A percentile compares a stretch with the other conserved stretches of the same genome.
Evolutionary conservation across 2,113 vertebrate genomes (phyloP).

Genomic region (Piprites chloris): DNA sequence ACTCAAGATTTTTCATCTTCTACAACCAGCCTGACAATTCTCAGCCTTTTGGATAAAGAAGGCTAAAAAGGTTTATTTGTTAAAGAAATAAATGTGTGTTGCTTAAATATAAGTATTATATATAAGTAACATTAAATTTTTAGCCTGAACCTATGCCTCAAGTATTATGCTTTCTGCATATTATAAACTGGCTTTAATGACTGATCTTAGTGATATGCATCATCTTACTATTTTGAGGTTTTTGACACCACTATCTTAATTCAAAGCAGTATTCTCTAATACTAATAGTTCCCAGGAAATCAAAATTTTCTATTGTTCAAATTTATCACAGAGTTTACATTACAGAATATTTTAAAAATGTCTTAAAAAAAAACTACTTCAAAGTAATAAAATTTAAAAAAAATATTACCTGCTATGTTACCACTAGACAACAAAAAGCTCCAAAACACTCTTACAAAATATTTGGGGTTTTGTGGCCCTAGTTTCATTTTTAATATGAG

Average conservation of each 20-base stretch:
- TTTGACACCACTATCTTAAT: neutral
- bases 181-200: neutral
- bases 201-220: neutral
- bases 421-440: neutral
- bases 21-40: neutral
- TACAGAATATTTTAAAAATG: neutral
- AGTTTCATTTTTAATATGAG: neutral
- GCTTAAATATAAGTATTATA: neutral
- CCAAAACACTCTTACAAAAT: neutral
- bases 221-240: neutral
- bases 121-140: neutral
- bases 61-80: neutral
- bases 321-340: neutral
- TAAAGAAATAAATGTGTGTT: neutral
- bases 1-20: conserved; percentile 37
- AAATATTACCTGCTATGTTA: neutral
- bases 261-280: neutral
- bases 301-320: neutral
- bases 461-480: neutral
- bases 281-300: neutral
- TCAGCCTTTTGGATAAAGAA: neutral
- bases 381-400: neutral
- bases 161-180: neutral
- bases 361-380: neutral
- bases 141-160: neutral